Evolutionary conservation across 2,888 invertebrate species (phyloP).

Genomic region (Lasioglossum villosulum): DNA sequence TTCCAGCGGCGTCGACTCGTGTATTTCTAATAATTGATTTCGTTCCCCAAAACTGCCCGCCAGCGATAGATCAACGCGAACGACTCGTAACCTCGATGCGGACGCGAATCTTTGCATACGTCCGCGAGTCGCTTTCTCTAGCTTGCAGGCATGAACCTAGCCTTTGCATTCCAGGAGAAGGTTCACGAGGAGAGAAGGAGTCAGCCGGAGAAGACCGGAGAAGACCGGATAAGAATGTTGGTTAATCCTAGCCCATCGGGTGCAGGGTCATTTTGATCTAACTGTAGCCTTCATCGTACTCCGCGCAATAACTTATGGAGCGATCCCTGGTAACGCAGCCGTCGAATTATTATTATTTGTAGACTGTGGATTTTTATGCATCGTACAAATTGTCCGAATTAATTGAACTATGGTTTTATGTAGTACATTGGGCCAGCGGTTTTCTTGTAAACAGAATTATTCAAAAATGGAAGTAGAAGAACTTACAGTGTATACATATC

Average conservation of each 20-base stretch:
- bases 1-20: background rate
- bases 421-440: background rate
- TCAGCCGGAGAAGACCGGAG: background rate
- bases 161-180: conserved; percentile 23
- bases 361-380: background rate
- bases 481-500: too few relatives aligned
- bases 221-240: conserved; percentile 18
- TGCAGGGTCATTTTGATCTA: conserved; percentile 18
- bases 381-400: background rate
- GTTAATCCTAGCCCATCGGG: conserved; percentile 3
- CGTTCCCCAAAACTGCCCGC: background rate
- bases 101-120: conserved; percentile 37
- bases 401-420: background rate
- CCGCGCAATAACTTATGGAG: background rate
- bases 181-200: background rate
- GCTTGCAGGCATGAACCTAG: conserved; percentile 44
- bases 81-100: conserved; percentile 49
- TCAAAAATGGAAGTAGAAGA: too few relatives aligned
- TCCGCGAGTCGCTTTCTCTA: conserved; percentile 56
- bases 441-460: too few relatives aligned
- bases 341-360: background rate
- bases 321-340: background rate
- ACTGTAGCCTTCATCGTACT: background rate
- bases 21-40: conserved; percentile 24
- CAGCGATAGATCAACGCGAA: conserved; percentile 10